Evolutionary conservation across 1,140 invertebrate species (phyloP).

Genomic region (Bombus terrestris): DNA sequence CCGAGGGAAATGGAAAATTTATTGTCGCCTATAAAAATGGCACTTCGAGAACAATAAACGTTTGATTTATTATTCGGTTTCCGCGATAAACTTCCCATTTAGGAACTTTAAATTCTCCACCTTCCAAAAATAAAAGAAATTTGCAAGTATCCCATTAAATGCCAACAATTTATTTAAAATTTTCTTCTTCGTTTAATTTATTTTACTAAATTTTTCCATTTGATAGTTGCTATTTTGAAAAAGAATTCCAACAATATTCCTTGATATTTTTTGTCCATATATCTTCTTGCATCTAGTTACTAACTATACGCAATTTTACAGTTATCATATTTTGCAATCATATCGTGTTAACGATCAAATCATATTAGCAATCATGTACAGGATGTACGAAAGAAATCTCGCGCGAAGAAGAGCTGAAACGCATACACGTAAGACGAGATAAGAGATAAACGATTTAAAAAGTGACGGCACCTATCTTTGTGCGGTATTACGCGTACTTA

Average conservation of each 20-base stretch:
- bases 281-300: too few relatives aligned
- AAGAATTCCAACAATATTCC: too few relatives aligned
- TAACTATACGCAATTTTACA: too few relatives aligned
- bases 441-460: slow-evolving; percentile 3
- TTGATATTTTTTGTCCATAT: too few relatives aligned
- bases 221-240: too few relatives aligned
- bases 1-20: slow-evolving; percentile 64
- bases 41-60: slow-evolving; percentile 58
- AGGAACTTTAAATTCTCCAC: background rate
- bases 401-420: slow-evolving; percentile 2
- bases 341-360: too few relatives aligned
- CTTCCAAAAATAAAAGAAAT: too few relatives aligned
- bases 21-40: slow-evolving; percentile 67
- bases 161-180: accelerated
- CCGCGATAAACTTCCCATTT: slow-evolving; percentile 12
- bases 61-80: slow-evolving; percentile 52
- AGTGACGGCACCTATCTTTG: slow-evolving; percentile 7
- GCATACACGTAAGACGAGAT: background rate
- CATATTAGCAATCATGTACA: too few relatives aligned
- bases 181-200: too few relatives aligned
- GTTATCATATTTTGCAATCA: too few relatives aligned
- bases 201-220: too few relatives aligned
- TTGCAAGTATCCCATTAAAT: too few relatives aligned
- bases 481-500: slow-evolving; percentile 8
- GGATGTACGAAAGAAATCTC: background rate